These are phyloP conservation scores for Hydractinia symbiolongicarpus DNA, from an alignment of 30 jellyfish, hydroid and myxozoan genomes.

Conservation along the genomic window DNA sequence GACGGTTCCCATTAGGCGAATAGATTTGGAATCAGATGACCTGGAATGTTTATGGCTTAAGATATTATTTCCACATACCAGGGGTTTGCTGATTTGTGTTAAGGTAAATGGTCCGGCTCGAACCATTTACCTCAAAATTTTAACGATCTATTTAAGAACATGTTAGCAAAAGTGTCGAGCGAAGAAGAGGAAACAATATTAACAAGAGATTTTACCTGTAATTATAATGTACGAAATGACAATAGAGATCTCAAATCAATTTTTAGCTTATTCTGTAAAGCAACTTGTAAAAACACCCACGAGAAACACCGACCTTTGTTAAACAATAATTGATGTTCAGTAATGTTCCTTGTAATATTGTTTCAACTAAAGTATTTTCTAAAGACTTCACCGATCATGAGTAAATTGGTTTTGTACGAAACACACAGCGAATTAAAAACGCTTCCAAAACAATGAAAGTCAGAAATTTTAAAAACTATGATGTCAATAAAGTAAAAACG, in stretches of 20 bases:
- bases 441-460: not conserved
- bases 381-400: too few relatives aligned
- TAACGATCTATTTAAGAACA: not conserved
- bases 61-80: constrained; percentile 43
- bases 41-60: constrained; percentile 4
- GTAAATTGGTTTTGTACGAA: too few relatives aligned
- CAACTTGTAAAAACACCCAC: not conserved
- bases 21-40: not conserved
- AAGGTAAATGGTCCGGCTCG: too few relatives aligned
- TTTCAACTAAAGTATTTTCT: too few relatives aligned
- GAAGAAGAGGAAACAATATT: not conserved
- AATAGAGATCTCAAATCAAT: not conserved
- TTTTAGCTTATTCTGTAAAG: not conserved
- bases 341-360: not conserved
- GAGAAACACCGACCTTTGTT: not conserved
- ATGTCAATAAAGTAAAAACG: not conserved
- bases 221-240: not conserved
- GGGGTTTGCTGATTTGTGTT: constrained; percentile 3
- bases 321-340: not conserved
- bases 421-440: too few relatives aligned
- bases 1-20: constrained; percentile 30
- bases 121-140: too few relatives aligned
- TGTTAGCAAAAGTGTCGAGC: not conserved
- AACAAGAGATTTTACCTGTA: not conserved
- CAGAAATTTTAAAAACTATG: not conserved